These are phyloP conservation scores for Crotalus viridis DNA, from an alignment of 2,113 vertebrate species.

Conservation along the genomic window DNA sequence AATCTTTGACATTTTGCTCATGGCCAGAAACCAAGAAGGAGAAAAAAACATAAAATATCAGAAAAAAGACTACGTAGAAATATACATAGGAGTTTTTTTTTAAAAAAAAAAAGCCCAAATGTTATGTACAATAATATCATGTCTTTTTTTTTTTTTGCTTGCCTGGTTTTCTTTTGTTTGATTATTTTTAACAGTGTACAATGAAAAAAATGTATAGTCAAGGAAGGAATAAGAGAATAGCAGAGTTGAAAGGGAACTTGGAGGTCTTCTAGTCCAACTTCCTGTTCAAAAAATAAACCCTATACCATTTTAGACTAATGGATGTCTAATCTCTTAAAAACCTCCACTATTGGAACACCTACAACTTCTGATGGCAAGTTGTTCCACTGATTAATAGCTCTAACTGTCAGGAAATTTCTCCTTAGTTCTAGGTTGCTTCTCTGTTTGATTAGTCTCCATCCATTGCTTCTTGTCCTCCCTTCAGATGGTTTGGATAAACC, in stretches of 20 bases:
- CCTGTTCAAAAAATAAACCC: not conserved
- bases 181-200: not conserved
- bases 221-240: not conserved
- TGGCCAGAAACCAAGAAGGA: conserved; percentile 10
- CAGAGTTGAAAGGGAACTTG: not conserved
- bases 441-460: not conserved
- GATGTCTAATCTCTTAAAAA: not conserved
- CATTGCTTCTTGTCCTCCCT: not conserved
- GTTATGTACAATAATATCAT: not conserved
- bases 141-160: not conserved
- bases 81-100: not conserved
- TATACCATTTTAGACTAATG: not conserved
- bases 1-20: conserved; percentile 16
- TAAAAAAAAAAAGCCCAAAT: not conserved
- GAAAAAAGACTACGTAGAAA: not conserved
- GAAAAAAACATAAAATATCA: not conserved
- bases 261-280: not conserved
- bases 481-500: not conserved
- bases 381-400: not conserved
- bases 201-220: not conserved
- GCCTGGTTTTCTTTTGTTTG: not conserved
- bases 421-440: not conserved
- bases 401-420: not conserved
- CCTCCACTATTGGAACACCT: not conserved
- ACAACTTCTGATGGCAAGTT: not conserved